Evolutionary conservation across 2,888 invertebrate species (phyloP).

Genomic region (Acrobasis consociella): DNA sequence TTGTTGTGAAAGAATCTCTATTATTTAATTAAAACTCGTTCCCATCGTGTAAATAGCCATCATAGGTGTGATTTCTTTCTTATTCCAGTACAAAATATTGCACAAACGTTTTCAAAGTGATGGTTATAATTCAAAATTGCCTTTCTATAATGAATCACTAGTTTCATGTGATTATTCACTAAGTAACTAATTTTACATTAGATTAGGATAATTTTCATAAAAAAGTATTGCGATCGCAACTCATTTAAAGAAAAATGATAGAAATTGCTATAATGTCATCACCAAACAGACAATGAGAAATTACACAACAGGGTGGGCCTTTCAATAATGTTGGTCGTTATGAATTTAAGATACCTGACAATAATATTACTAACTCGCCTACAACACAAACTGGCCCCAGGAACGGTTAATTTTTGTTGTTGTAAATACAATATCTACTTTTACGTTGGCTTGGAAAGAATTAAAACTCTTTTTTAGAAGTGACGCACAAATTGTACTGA

Average conservation of each 20-base stretch:
- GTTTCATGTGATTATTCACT: constrained; percentile 39
- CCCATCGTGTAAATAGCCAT: constrained; percentile 20
- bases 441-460: neutral
- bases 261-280: constrained; percentile 34
- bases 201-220: constrained; percentile 30
- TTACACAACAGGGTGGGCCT: constrained; percentile 67
- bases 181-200: constrained; percentile 35
- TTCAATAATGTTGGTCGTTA: constrained; percentile 59
- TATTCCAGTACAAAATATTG: constrained; percentile 53
- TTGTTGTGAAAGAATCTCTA: constrained; percentile 28
- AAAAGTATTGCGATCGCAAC: constrained; percentile 43
- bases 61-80: constrained; percentile 38
- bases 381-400: constrained; percentile 38
- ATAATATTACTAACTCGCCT: constrained; percentile 69
- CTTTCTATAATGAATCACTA: constrained; percentile 41
- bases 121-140: constrained; percentile 40
- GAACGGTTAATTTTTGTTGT: constrained; percentile 32
- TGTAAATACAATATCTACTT: neutral
- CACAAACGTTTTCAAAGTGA: constrained; percentile 50
- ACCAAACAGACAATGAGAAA: constrained; percentile 52
- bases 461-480: neutral
- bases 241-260: constrained; percentile 31
- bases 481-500: constrained; percentile 5
- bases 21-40: constrained; percentile 24
- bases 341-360: constrained; percentile 77